Evolutionary conservation across 2,888 invertebrate genomes (phyloP).

Genomic region (Salpingus planirostris): DNA sequence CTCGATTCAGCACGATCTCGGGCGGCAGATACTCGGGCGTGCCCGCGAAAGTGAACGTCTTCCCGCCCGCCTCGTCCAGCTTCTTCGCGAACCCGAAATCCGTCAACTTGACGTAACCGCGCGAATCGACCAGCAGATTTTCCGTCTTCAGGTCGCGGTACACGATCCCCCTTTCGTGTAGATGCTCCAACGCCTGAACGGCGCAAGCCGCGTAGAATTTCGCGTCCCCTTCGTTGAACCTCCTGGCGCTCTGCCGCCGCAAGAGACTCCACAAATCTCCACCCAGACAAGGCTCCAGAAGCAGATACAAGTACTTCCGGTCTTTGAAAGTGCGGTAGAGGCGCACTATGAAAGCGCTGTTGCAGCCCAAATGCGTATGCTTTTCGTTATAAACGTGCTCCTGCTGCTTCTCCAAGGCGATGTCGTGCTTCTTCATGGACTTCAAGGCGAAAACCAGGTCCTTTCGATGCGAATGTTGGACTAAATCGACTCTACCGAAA

Average conservation of each 20-base stretch:
- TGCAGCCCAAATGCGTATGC: constrained; percentile 44
- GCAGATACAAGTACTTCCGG: constrained; percentile 81
- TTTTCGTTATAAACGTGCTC: constrained; percentile 61
- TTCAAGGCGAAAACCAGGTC: constrained; percentile 52
- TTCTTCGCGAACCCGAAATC: constrained; percentile 91
- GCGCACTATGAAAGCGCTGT: constrained; percentile 45
- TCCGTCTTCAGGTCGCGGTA: constrained; percentile 87
- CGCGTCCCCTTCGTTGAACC: constrained; percentile 65
- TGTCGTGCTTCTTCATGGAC: constrained; percentile 57
- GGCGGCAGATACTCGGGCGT: constrained; percentile 85
- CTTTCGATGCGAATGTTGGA: constrained; percentile 33
- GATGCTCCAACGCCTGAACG: constrained; percentile 79
- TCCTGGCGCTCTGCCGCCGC: constrained; percentile 57
- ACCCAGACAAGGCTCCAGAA: constrained; percentile 88
- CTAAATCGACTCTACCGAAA: constrained; percentile 79
- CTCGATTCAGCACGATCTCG: constrained; percentile 80
- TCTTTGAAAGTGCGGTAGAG: constrained; percentile 84
- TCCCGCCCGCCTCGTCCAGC: constrained; percentile 53
- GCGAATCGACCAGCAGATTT: constrained; percentile 74
- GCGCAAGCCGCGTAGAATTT: constrained; percentile 86
- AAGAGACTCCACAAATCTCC: constrained; percentile 91
- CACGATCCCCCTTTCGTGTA: constrained; percentile 76
- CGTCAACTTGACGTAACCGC: constrained; percentile 83
- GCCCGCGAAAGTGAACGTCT: constrained; percentile 92
- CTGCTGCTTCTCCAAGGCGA: constrained; percentile 59